Evolutionary conservation across 2,113 vertebrate species (phyloP), one percentile per base, ranked within the genome.

Genomic region (Arenaria interpres): DNA sequence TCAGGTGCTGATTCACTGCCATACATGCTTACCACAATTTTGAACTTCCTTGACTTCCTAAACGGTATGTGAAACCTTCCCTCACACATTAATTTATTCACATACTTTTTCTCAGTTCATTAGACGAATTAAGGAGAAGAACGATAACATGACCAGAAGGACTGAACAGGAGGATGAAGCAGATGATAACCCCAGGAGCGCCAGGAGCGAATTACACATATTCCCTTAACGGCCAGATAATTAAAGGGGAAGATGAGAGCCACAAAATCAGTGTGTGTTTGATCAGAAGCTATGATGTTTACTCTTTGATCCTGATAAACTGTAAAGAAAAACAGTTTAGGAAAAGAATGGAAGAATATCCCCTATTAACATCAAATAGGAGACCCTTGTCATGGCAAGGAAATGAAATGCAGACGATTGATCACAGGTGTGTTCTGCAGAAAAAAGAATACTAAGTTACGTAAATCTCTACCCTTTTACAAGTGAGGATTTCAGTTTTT

Each of bases 311-410:
- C 57, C 48, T 43, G 59, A 78, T 86, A 79, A 89, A 82, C 13
- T 48, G 30, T 53, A 94, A 96, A 94, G 81, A 87, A 90, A 96
- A 95, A 73, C 77, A 95, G 60, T 73, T 95, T 92, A 88, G 62
- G 20, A 69, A 88, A 90, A 73, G n/a, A 84, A 88, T 64, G 51
- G 71, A 64, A 62, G 33, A 73, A 82, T 76, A 71, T 19, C 22
- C 22, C 5, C 14, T 81, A n/a, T 89, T 88, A 75, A 43, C 8
- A 75, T 72, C 73, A 67, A 92, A 95, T 63, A 84, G n/a, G 22
- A 85, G 57, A 85, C 32, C 43, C 27, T 41, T 89, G 43, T 80
- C 15, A 15, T 27, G 45, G 63, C 33, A 87, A 93, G 56, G 88
- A 90, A 94, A 85, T 72, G 8, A 86, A 86, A 86, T 28, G 20